These are phyloP conservation scores for Meghimatium bilineatum DNA, from an alignment of 2,888 invertebrate genomes.

Conservation along the genomic window DNA sequence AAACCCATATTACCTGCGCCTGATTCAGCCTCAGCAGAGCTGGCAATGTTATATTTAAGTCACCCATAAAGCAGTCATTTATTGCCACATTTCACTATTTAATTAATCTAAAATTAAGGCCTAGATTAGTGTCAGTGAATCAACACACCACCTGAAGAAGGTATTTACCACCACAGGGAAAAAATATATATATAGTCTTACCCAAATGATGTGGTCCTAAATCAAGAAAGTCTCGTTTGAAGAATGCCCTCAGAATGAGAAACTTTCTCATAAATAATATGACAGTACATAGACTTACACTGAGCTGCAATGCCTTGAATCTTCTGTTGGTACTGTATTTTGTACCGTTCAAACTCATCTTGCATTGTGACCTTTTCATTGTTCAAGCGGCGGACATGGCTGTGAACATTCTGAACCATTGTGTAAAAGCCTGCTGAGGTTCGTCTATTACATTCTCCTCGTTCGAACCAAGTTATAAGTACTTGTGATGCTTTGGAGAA, in stretches of 20 bases:
- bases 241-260: neutral
- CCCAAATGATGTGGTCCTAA: no score
- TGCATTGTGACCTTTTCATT: slow-evolving; percentile 91
- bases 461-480: slow-evolving; percentile 92
- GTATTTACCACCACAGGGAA: no score
- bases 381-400: slow-evolving; percentile 90
- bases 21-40: no score
- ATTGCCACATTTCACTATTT: no score
- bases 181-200: no score
- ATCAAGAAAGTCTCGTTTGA: neutral
- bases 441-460: slow-evolving; percentile 94
- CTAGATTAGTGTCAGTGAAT: no score
- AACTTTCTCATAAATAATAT: neutral
- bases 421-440: slow-evolving; percentile 95
- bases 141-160: no score
- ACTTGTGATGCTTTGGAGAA: slow-evolving; percentile 91
- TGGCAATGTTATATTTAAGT: no score
- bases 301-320: slow-evolving; percentile 91
- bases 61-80: no score
- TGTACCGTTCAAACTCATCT: slow-evolving; percentile 90
- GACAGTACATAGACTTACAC: slow-evolving; percentile 84
- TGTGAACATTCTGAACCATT: slow-evolving; percentile 93
- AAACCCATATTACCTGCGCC: no score
- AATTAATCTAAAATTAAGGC: no score
- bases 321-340: slow-evolving; percentile 88